Conservation (phyloP, 1,140 invertebrate species). For the Drosophila carrolli region DNA sequence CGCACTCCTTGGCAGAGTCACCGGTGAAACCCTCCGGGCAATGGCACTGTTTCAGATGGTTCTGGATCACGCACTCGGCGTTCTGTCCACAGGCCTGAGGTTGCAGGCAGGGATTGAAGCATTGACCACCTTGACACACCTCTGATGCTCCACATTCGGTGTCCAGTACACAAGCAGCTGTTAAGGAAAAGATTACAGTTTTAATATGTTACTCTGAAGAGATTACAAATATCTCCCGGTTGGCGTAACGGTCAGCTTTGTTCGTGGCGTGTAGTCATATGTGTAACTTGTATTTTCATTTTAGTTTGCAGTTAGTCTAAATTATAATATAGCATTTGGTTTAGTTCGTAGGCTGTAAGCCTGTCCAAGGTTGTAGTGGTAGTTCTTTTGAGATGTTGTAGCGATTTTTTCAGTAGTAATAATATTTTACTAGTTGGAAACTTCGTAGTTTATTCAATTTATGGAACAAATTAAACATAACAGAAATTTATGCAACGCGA, state of each 20-base stretch:
- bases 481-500: too few relatives aligned
- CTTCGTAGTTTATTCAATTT: too few relatives aligned
- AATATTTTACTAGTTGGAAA: neutral
- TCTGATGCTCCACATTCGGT: constrained; percentile 92
- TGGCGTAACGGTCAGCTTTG: constrained; percentile 40
- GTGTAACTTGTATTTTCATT: constrained; percentile 45
- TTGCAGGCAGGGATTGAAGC: constrained; percentile 92
- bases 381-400: constrained; percentile 23
- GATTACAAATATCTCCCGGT: constrained; percentile 1
- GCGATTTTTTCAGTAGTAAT: neutral
- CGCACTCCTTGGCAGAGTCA: constrained; percentile 93
- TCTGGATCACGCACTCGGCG: constrained; percentile 91
- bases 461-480: too few relatives aligned
- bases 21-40: constrained; percentile 95
- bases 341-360: constrained; percentile 32
- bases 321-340: constrained; percentile 38
- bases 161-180: constrained; percentile 91
- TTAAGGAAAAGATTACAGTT: constrained; percentile 51
- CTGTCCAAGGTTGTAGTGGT: constrained; percentile 52
- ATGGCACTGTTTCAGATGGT: constrained; percentile 92
- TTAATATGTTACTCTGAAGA: constrained; percentile 4
- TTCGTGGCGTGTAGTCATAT: constrained; percentile 42
- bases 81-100: constrained; percentile 94
- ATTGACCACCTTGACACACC: constrained; percentile 93
- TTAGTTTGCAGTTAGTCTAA: constrained; percentile 63